Evolutionary conservation across 2,888 invertebrate genomes (phyloP), one percentile per base, ranked within the genome.

Genomic region (Peribatodes rhomboidaria): DNA sequence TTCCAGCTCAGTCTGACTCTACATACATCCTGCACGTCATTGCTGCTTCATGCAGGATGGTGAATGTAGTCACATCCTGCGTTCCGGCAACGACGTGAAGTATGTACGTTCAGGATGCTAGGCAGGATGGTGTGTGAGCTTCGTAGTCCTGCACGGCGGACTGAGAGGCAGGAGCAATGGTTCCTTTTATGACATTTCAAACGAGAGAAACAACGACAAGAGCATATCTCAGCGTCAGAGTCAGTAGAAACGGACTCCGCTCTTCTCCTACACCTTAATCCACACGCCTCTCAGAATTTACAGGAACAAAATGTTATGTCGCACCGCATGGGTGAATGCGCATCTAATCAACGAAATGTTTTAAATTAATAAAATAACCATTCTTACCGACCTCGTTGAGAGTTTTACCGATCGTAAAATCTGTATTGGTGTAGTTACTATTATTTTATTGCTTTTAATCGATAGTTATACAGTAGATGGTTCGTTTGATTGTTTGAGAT

Each of bases 301-400:
- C 67, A 74, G 72, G 71, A 73, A 72, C 71, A 77, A 77, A 76
- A 77, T 77, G 76, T 67, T 67, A 73, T 78, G 78, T 75, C 74
- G 73, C 73, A 74, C 73, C 64, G 74, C 71, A 77, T 75, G 75
- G 76, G 78, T 69, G 71, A 74, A 71, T 63, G 71, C 67, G 73
- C 69, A 69, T 70, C 73, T 71, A 75, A 78, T 79, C 76, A 71
- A 74, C 72, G 67, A 58, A 71, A 67, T 67, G 65, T 62, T 68
- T 67, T 58, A 61, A 60, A 60, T 59, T 65, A 65, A 67, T 65
- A 61, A 60, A 61, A 52, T 52, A 39, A 10, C 37, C 37, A 20
- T 55, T 37, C 53, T 60, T 46, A 61, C 65, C 44, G 60, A 54
- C 41, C 57, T 52, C 44, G 41, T 57, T 61, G 65, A 61, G 27